Evolutionary conservation across 2,113 vertebrate genomes (phyloP), one percentile per base, ranked within the genome.

Genomic region (Lampris incognitus): DNA sequence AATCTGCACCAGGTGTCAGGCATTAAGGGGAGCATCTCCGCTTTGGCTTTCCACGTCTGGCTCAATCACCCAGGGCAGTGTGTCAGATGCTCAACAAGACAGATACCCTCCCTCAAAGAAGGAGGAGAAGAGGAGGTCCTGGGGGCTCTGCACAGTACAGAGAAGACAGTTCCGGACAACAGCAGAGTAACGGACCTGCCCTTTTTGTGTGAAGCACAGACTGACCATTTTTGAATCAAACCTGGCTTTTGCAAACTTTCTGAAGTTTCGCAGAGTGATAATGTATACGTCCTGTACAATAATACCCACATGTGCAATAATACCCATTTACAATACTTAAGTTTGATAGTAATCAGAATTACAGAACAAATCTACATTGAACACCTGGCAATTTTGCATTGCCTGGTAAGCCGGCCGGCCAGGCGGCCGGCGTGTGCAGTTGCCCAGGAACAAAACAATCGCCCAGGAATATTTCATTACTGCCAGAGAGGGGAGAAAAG

Each of bases 1-100:
- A 91, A 92, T 86, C 90, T 90, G 82, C 84, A 88, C 89, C 91
- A 92, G 92, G 93, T 94, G 91, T 90, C 81, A 55, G 88, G 90
- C 82, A 92, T 92, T 92, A 91, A 76, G 87, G 85, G 67, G 80
- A 92, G 86, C 85, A 91, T 88, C 91, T 86, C 84, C 71, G 76
- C 85, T 85, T 88, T 88, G 89, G 88, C 86, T 91, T 85, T 89
- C 82, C 72, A 84, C 61, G 73, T 92, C 89, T 87, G 86, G 72
- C 84, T 89, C 86, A 82, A 85, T 89, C 83, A 88, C 90, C 81
- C 79, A 87, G 85, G 88, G 88, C 87, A 89, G 76, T 80, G 87
- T 89, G 87, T 88, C 87, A 91, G 82, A 82, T 87, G 85, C 81
- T 75, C 80, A 85, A 88, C 77, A 83, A 88, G 86, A 87, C 66